A percentile compares a stretch with the other conserved stretches of the same genome.
phyloP scores from a whole-genome alignment of 2,113 vertebrate genomes.

The Paramormyrops kingsleyae region DNA sequence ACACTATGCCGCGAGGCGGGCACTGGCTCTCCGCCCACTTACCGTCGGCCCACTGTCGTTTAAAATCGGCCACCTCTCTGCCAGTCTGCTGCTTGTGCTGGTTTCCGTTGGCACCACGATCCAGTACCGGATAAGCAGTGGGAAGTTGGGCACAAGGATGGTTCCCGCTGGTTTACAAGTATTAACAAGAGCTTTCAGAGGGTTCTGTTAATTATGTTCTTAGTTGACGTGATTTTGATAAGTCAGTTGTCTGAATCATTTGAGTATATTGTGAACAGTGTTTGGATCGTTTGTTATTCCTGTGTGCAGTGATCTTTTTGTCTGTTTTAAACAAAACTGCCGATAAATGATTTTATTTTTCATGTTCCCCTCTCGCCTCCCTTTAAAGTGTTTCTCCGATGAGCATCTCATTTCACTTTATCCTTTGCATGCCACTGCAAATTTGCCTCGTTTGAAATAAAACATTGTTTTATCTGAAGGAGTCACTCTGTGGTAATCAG shows the following conservation, averaged over 20 bases:
- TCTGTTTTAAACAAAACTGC: neutral
- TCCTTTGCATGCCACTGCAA: neutral
- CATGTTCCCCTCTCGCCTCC: neutral
- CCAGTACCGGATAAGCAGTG: neutral
- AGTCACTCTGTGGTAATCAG: conserved; percentile 12
- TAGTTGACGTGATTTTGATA: neutral
- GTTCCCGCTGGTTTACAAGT: neutral
- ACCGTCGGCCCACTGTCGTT: neutral
- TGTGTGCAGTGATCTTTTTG: neutral
- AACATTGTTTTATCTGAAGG: conserved; percentile 19
- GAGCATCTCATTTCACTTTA: neutral
- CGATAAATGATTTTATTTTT: neutral
- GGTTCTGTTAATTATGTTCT: neutral
- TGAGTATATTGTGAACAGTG: neutral
- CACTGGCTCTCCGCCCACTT: neutral
- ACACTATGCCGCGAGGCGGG: neutral
- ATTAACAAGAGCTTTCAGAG: neutral
- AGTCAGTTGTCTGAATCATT: neutral
- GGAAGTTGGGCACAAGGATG: neutral
- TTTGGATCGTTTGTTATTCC: conserved; percentile 2
- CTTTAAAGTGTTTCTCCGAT: neutral
- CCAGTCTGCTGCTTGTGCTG: neutral
- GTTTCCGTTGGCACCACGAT: neutral
- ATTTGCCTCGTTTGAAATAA: conserved; percentile 19
- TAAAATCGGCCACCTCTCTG: neutral